Base-by-base conservation (phyloP, 2,797 vertebrate species). In the Diplodus sargus region DNA sequence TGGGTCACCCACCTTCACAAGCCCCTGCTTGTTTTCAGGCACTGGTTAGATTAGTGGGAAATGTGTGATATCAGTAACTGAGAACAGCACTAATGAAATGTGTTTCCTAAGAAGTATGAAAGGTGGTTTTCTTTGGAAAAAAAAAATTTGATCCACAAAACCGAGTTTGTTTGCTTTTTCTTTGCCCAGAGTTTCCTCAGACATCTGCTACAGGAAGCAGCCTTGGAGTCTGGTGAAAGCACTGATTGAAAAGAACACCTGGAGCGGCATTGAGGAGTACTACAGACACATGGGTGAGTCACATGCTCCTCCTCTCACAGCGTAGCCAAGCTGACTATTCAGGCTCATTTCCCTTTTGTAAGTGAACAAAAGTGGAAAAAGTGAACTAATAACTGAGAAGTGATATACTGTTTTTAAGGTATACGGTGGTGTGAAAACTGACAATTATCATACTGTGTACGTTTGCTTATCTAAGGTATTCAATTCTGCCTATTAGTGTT, bases 161-260 rank as follows among this genome's bases (percentile, higher is more conserved):
- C n/a, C 7, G 1, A 9, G 4, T 1, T 15, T 74, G n/a, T 84
- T 63, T 84, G 66, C 16, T 22, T 62, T 75, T 53, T 28, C 39
- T 66, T 61, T 72, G 18, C 56, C 4, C 89, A 98, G 97, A 74
- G 96, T 98, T 60, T 98, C 97, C 53, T 97, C 97, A 0, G 94
- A 98, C 89, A 98, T 98, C 93, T 96, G 96, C 91, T 98, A 98
- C 93, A 93, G 96, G 89, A 98, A 98, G 91, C 97, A 98, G 92
- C 97, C 97, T 0, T 98, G 97, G 97, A 97, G 96, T 78, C 93
- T 98, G 14, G 97, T 98, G 79, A 97, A 97, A 87, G 93, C 96
- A 0, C 90, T 98, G 78, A 98, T 98, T 0, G 97, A 98, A 85
- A 97, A 97, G 91, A 98, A 98, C 85, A 96, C 97, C 0, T 97